Percentiles rank a stretch among this genome's conserved stretches.
These are phyloP conservation scores for Acanthornis magna DNA, from an alignment of 2,797 vertebrate species.

Conservation along the genomic window DNA sequence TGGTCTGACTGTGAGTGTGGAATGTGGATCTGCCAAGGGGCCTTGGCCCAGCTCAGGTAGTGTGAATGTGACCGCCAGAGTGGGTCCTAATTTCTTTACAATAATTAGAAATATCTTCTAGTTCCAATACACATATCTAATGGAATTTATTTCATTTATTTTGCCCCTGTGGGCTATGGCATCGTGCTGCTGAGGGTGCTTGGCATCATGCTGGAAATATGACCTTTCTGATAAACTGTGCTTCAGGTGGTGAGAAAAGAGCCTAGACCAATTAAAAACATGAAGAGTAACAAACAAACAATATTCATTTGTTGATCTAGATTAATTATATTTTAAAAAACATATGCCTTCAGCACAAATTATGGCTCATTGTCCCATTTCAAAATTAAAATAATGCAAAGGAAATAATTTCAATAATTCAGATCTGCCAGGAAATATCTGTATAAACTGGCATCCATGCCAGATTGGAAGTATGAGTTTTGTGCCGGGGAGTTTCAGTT, in stretches of 20 bases:
- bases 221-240: not conserved
- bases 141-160: not conserved
- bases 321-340: not conserved
- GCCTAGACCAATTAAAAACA: not conserved
- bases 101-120: not conserved
- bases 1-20: not conserved
- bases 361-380: not conserved
- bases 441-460: not conserved
- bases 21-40: not conserved
- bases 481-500: not conserved
- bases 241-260: not conserved
- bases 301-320: not conserved
- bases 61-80: not conserved
- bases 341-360: not conserved
- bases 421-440: not conserved
- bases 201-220: not conserved
- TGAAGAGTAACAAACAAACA: not conserved
- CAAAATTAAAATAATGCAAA: not conserved
- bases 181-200: accelerated
- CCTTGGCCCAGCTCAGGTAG: not conserved
- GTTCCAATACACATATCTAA: not conserved
- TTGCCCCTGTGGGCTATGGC: accelerated
- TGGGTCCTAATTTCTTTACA: not conserved
- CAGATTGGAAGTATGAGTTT: not conserved
- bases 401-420: not conserved